A percentile compares a stretch with the other conserved stretches of the same genome.
Conservation (phyloP, 64 coral and sea anemone species). For the Stichodactyla mertensii region DNA sequence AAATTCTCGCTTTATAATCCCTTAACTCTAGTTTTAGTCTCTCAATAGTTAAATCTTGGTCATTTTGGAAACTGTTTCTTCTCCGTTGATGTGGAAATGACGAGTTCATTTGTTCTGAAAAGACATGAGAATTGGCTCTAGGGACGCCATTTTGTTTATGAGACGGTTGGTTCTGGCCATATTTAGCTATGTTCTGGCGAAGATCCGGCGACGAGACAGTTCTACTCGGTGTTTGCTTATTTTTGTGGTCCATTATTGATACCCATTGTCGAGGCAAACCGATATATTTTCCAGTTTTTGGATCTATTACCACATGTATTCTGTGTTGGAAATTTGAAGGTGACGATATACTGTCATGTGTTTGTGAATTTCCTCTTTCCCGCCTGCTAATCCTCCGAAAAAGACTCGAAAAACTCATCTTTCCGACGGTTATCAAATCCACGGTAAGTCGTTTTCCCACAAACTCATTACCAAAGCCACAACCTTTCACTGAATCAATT, state of each 20-base stretch:
- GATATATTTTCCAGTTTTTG: slow-evolving; percentile 22
- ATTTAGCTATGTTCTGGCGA: not conserved
- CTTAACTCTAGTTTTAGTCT: slow-evolving; percentile 42
- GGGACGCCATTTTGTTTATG: slow-evolving; percentile 19
- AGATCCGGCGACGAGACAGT: slow-evolving; percentile 2
- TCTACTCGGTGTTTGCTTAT: not conserved
- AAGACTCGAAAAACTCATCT: not conserved
- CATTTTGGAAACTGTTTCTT: slow-evolving; percentile 34
- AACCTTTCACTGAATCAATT: not conserved
- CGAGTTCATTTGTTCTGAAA: slow-evolving; percentile 15
- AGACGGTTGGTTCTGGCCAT: not conserved
- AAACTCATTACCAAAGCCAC: not conserved
- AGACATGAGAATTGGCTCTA: not conserved
- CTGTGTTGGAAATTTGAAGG: slow-evolving; percentile 46
- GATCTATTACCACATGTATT: slow-evolving; percentile 35
- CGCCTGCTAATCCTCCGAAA: slow-evolving; percentile 7
- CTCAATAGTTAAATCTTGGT: slow-evolving; percentile 47
- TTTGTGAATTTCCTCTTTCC: not conserved
- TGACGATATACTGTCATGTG: slow-evolving; percentile 19
- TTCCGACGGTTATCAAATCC: not conserved
- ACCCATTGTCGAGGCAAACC: slow-evolving; percentile 50
- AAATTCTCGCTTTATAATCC: slow-evolving; percentile 36
- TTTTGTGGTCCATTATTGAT: slow-evolving; percentile 1
- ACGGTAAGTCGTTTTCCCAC: not conserved
- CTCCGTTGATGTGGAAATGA: slow-evolving; percentile 31